Conservation (phyloP, 2,797 vertebrate species). For the Astyanax mexicanus region DNA sequence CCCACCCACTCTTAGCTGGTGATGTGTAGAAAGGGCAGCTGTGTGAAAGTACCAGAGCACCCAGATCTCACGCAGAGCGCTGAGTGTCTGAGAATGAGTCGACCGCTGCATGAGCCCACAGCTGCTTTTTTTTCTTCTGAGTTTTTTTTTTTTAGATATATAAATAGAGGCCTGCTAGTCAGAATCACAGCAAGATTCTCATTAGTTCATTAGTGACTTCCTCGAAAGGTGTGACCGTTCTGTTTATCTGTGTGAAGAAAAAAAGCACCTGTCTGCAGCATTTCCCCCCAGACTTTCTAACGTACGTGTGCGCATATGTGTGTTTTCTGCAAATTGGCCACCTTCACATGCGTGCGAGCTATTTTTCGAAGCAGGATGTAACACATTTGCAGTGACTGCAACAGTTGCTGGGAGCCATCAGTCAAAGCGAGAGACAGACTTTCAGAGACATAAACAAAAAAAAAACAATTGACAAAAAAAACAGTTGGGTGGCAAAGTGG, state of each 20-base stretch:
- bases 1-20: background rate
- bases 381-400: background rate
- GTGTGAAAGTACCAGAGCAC: background rate
- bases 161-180: background rate
- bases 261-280: constrained; percentile 8
- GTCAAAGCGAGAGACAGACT: background rate
- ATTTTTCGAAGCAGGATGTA: constrained; percentile 32
- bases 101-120: background rate
- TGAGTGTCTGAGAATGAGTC: constrained; percentile 7
- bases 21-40: background rate
- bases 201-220: constrained; percentile 11
- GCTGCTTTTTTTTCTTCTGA: background rate
- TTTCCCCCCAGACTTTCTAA: constrained; percentile 15
- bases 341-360: background rate
- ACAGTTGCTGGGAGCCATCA: background rate
- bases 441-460: background rate
- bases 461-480: too few relatives aligned
- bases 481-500: too few relatives aligned
- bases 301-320: background rate
- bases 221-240: constrained; percentile 20
- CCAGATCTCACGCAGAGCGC: background rate
- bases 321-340: background rate
- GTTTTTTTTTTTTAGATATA: constrained; percentile 9
- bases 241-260: background rate
- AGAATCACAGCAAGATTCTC: background rate